Base-by-base conservation (phyloP, 1,140 invertebrate genomes). In the Plectrocnemia conspersa region DNA sequence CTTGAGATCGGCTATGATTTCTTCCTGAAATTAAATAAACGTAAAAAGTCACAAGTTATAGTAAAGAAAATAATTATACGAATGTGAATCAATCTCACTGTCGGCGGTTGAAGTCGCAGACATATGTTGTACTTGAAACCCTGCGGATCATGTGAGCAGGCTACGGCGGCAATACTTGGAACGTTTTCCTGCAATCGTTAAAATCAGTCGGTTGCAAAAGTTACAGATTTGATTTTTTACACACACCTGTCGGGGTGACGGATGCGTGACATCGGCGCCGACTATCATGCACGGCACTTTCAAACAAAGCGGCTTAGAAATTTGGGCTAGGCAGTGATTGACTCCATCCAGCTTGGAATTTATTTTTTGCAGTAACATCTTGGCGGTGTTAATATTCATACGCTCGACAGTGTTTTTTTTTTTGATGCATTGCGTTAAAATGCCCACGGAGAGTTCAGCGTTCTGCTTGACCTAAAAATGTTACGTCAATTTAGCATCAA, bases 251-350 rank as follows among this genome's bases (percentile, higher is more conserved):
- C 88, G 85, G 0, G 85, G 85, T 1, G 84, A 80, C 0, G 89
- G 89, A 78, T 93, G 91, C 1, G 89, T 91, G 1, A 93, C 90
- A 73, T 95, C 92, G 16, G 90, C 91, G 1, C 92, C 90, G 25
- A 93, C 73, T 10, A 89, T 78, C 74, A 93, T 86, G 0, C 62
- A 66, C 52, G 73, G 65, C 22, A 52, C 56, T 29, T 47, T 63
- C n/a, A 78, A 50, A 44, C 72, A 76, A 3, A 47, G 33, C 7
- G 68, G 67, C 1, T 67, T 29, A 33, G 5, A 36, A 25, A 3
- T 55, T 10, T 6, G 6, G 18, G 63, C 61, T 4, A 91, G 63
- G 11, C 65, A 71, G 64, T 92, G 86, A 74, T 94, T 95, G 0
- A 82, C 72, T 0, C 90, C 89, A 70, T 90, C 89, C 25, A 94